Evolutionary conservation across 2,797 vertebrate species (phyloP).

Genomic region (Brachyrhaphis roseni): DNA sequence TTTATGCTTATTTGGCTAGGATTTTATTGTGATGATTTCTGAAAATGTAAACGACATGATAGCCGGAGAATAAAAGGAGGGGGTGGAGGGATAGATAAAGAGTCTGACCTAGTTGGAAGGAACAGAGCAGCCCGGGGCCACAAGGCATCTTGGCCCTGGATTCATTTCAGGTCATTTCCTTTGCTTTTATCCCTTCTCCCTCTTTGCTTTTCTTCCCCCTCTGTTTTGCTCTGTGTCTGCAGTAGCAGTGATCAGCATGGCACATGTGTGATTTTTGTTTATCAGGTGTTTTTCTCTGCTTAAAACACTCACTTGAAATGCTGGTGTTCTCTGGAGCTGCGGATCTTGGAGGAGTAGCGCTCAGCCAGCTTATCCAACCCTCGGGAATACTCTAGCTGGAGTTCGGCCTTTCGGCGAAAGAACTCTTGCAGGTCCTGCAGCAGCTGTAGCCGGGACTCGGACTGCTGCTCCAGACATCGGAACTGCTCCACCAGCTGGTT

Average conservation of each 20-base stretch:
- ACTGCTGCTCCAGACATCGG: slow-evolving; percentile 98
- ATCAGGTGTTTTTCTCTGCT: slow-evolving; percentile 20
- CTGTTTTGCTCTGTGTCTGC: slow-evolving; percentile 22
- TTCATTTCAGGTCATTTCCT: slow-evolving; percentile 76
- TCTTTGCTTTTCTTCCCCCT: slow-evolving; percentile 38
- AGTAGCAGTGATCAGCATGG: slow-evolving; percentile 34
- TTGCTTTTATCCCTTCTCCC: slow-evolving; percentile 47
- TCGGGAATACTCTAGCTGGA: slow-evolving; percentile 95
- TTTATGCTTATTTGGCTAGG: slow-evolving; percentile 37
- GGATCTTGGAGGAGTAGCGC: slow-evolving; percentile 96
- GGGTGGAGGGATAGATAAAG: slow-evolving; percentile 48
- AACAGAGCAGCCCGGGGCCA: slow-evolving; percentile 71
- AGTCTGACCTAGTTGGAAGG: slow-evolving; percentile 78
- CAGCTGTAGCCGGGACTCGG: slow-evolving; percentile 93
- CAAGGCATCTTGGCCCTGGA: slow-evolving; percentile 69
- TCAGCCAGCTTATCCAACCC: slow-evolving; percentile 97
- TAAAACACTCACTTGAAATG: slow-evolving; percentile 91
- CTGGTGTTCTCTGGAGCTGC: slow-evolving; percentile 93
- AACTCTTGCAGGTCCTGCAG: slow-evolving; percentile 99
- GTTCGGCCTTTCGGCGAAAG: slow-evolving; percentile 96
- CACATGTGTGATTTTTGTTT: slow-evolving; percentile 45
- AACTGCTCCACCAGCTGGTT: slow-evolving; percentile 97
- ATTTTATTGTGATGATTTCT: slow-evolving; percentile 48
- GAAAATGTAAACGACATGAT: slow-evolving; percentile 70
- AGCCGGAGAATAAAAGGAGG: slow-evolving; percentile 47